These are phyloP conservation scores for Hydropsyche tenuis DNA, from an alignment of 1,140 invertebrate genomes.

Conservation along the genomic window DNA sequence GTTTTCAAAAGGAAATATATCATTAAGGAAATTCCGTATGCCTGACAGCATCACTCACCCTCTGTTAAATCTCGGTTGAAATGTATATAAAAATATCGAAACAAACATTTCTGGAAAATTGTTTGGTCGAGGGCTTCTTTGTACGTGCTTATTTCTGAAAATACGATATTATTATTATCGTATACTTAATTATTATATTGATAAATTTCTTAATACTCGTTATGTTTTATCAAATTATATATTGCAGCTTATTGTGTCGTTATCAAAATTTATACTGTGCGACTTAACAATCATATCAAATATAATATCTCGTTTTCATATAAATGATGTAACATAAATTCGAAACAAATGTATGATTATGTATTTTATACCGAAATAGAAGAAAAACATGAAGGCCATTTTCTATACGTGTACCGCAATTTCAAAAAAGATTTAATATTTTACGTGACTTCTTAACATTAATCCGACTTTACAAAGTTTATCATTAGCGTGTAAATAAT, in stretches of 20 bases:
- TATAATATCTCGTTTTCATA: too few species aligned
- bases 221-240: neutral
- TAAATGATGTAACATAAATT: too few species aligned
- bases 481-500: neutral
- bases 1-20: constrained; percentile 33
- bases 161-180: neutral
- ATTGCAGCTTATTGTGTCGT: too few species aligned
- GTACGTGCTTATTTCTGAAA: too few species aligned
- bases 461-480: neutral
- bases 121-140: too few species aligned
- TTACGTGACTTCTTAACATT: constrained; percentile 4
- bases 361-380: too few species aligned
- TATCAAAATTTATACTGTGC: too few species aligned
- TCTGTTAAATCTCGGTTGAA: neutral
- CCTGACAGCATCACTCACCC: constrained; percentile 29
- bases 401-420: neutral
- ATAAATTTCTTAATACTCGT: neutral
- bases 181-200: neutral
- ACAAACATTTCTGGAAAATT: too few species aligned
- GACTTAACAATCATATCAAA: too few species aligned
- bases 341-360: too few species aligned
- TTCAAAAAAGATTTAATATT: constrained; percentile 6
- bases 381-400: too few species aligned
- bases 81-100: constrained; percentile 1
- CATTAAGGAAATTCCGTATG: constrained; percentile 25